Percentiles rank a stretch among this genome's conserved stretches.
Evolutionary conservation across 1,140 invertebrate genomes (phyloP).

Genomic region (Oryzaephilus surinamensis): DNA sequence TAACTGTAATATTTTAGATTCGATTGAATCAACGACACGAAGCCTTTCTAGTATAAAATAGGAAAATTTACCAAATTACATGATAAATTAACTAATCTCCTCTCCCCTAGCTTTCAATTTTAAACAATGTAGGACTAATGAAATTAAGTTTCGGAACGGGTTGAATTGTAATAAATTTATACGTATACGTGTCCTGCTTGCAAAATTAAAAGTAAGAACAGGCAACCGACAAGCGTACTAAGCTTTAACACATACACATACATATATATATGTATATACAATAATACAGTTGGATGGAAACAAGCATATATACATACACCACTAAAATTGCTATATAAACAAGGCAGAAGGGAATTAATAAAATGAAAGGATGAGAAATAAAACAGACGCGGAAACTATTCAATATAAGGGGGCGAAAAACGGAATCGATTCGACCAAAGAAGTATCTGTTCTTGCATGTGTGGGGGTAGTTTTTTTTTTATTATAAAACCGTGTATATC

Average conservation of each 20-base stretch:
- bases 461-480: slow-evolving; percentile 7
- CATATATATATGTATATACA: neutral
- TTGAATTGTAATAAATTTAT: slow-evolving; percentile 38
- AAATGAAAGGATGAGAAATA: slow-evolving; percentile 12
- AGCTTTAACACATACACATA: neutral
- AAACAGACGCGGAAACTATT: slow-evolving; percentile 14
- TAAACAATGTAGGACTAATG: slow-evolving; percentile 37
- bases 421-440: slow-evolving; percentile 15
- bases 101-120: slow-evolving; percentile 32
- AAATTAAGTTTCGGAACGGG: slow-evolving; percentile 37
- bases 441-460: slow-evolving; percentile 7
- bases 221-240: slow-evolving; percentile 15
- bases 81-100: slow-evolving; percentile 36
- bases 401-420: slow-evolving; percentile 14
- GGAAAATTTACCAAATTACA: slow-evolving; percentile 32
- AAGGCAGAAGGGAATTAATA: slow-evolving; percentile 18
- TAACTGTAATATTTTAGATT: slow-evolving; percentile 4
- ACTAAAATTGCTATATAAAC: slow-evolving; percentile 13
- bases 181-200: slow-evolving; percentile 31
- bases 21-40: slow-evolving; percentile 24
- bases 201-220: slow-evolving; percentile 24
- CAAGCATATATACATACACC: slow-evolving; percentile 2
- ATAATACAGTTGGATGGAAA: slow-evolving; percentile 1
- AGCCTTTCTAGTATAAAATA: slow-evolving; percentile 26
- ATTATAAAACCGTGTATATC: slow-evolving; percentile 3